Conservation (phyloP, 1,140 invertebrate species). For the Penaeus vannamei region DNA sequence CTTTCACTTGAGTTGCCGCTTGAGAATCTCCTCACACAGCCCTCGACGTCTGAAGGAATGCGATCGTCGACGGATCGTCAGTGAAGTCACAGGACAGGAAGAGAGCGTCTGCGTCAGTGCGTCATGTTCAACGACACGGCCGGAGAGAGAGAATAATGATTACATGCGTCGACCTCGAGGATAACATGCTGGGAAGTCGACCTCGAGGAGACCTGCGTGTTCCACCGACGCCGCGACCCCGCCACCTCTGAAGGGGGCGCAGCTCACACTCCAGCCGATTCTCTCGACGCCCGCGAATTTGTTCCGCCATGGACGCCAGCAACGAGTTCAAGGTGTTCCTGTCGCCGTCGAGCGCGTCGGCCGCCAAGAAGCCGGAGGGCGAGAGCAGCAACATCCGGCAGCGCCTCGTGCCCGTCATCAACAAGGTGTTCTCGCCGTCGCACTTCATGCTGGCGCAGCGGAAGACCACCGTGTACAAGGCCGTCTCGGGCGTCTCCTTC, state of each 20-base stretch:
- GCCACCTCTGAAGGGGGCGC: neutral
- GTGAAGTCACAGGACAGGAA: no score
- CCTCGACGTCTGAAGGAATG: no score
- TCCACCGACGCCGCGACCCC: neutral
- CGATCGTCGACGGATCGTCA: no score
- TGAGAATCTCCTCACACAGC: no score
- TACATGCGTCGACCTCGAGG: no score
- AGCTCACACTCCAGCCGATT: neutral
- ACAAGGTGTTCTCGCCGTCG: constrained; percentile 61
- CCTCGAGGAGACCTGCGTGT: neutral
- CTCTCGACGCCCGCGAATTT: neutral
- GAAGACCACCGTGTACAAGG: constrained; percentile 64
- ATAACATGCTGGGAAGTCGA: no score
- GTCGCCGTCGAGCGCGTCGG: constrained; percentile 45
- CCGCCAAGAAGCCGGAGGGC: constrained; percentile 11
- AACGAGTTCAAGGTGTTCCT: constrained; percentile 63
- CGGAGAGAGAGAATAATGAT: no score
- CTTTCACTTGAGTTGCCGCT: no score
- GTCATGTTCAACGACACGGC: no score
- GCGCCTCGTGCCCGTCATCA: constrained; percentile 61
- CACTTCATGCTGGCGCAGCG: constrained; percentile 63
- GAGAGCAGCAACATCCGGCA: constrained; percentile 44
- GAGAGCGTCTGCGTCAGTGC: no score
- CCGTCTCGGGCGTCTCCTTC: constrained; percentile 63
- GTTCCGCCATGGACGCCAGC: constrained; percentile 50